These are phyloP conservation scores for Platynereis dumerilii DNA, from an alignment of 2,888 invertebrate genomes.

Conservation along the genomic window DNA sequence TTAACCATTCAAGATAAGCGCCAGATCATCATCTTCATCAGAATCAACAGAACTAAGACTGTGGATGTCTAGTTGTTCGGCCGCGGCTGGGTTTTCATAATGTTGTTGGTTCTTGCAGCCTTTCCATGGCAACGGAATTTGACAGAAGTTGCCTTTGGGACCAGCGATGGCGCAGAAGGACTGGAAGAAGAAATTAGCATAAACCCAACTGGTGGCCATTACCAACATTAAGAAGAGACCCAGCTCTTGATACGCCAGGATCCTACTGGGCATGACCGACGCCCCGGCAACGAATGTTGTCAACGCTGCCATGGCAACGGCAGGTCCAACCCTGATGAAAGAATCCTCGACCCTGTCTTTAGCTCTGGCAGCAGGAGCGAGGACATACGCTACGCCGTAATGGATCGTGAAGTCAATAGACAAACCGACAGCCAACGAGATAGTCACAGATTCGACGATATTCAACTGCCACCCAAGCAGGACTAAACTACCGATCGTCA, in stretches of 20 bases:
- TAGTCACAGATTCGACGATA: slow-evolving; percentile 87
- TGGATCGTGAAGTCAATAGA: slow-evolving; percentile 91
- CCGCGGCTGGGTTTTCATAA: too few species aligned
- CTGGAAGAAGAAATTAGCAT: slow-evolving; percentile 59
- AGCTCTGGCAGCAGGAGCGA: slow-evolving; percentile 25
- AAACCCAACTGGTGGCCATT: slow-evolving; percentile 82
- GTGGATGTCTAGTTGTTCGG: too few species aligned
- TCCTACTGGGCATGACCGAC: slow-evolving; percentile 81
- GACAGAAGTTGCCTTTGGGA: slow-evolving; percentile 65
- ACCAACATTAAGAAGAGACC: slow-evolving; percentile 85
- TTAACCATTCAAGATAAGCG: too few species aligned
- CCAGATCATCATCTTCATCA: too few species aligned
- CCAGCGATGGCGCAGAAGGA: slow-evolving; percentile 75
- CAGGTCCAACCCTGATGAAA: slow-evolving; percentile 73
- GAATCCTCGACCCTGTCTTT: slow-evolving; percentile 27
- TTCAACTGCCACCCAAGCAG: slow-evolving; percentile 83
- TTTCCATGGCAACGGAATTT: slow-evolving; percentile 19
- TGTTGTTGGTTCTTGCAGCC: too few species aligned
- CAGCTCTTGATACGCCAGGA: slow-evolving; percentile 88
- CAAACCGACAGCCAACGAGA: slow-evolving; percentile 88
- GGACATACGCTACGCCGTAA: slow-evolving; percentile 78
- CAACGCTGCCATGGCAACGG: slow-evolving; percentile 82
- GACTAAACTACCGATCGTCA: slow-evolving; percentile 72
- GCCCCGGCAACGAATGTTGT: slow-evolving; percentile 87
- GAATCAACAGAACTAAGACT: too few species aligned